phyloP scores from a whole-genome alignment of 1,140 invertebrate genomes.

The Cheumatopsyche charites region DNA sequence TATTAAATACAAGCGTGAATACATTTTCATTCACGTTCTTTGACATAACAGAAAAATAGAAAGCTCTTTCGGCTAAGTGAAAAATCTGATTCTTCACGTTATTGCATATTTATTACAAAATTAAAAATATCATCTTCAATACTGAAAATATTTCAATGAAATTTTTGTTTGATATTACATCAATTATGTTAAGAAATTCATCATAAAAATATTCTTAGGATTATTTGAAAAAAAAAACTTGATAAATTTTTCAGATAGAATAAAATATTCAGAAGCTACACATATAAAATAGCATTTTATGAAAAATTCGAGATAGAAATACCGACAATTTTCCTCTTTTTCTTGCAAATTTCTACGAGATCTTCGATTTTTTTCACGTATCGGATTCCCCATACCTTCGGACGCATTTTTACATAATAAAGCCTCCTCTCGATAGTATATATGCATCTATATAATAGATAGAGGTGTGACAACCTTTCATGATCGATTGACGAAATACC shows the following conservation, averaged over 20 bases:
- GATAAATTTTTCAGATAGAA: too few relatives aligned
- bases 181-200: too few relatives aligned
- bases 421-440: neutral
- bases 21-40: too few relatives aligned
- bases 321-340: neutral
- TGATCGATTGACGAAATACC: slow-evolving; percentile 19
- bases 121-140: too few relatives aligned
- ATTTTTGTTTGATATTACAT: too few relatives aligned
- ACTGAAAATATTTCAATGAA: too few relatives aligned
- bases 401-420: slow-evolving; percentile 29
- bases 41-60: too few relatives aligned
- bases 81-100: too few relatives aligned
- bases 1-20: neutral
- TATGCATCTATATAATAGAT: neutral
- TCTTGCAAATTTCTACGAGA: neutral
- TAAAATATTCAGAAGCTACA: neutral
- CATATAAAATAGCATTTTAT: neutral
- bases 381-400: neutral
- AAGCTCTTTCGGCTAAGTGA: too few relatives aligned
- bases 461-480: slow-evolving; percentile 12
- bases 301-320: neutral
- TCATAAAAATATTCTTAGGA: too few relatives aligned
- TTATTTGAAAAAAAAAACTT: too few relatives aligned
- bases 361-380: slow-evolving; percentile 1
- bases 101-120: too few relatives aligned